Base-by-base conservation (phyloP, 1,140 invertebrate species). In the Zeugodacus cucurbitae region DNA sequence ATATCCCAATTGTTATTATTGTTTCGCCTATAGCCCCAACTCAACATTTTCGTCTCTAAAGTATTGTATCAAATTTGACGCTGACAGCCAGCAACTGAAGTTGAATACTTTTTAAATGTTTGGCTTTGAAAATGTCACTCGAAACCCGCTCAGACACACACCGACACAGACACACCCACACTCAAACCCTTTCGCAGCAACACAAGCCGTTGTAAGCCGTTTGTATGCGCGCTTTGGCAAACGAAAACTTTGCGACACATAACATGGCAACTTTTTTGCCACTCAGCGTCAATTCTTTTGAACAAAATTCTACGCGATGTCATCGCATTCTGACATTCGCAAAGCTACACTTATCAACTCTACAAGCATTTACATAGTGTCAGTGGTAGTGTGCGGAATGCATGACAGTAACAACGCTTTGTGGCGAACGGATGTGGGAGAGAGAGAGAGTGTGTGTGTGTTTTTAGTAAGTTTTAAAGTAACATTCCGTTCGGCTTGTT, bases 121-220 rank as follows among this genome's bases (percentile, higher is more conserved):
- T 78, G 32, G 37, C 70, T 78, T 41, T 78, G 70, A 78, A 78
- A 41, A 78, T 78, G 37, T 78, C 70, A 78, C 70, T 78, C 34
- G 8, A 78, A 67, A 34, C n/a, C 29, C 22, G 17, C 37, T 37
- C 32, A 10, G 10, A 78, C 70, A 22, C 6, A 26, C n/a, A 62
- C 48, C 48, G n/a, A n/a, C 14, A 54, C 48, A 54, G 2, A 54
- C 48, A 54, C 48, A 17, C 14, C 14, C 48, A 26, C 26, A 62
- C 11, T 14, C 20, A n/a, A 17, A 59, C 3, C 58, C 0, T 1
- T 59, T 59, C 58, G 22, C 58, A 22, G 58, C 58, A 62, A 62
- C 10, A 26, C 58, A 29, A n/a, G n/a, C n/a, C n/a, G 34, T n/a
- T 32, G 32, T 17, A 14, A 17, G 64, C 20, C 34, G 64, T 34